Conservation (phyloP, 2,888 invertebrate genomes). For the Xestoiulus laeticollis region DNA sequence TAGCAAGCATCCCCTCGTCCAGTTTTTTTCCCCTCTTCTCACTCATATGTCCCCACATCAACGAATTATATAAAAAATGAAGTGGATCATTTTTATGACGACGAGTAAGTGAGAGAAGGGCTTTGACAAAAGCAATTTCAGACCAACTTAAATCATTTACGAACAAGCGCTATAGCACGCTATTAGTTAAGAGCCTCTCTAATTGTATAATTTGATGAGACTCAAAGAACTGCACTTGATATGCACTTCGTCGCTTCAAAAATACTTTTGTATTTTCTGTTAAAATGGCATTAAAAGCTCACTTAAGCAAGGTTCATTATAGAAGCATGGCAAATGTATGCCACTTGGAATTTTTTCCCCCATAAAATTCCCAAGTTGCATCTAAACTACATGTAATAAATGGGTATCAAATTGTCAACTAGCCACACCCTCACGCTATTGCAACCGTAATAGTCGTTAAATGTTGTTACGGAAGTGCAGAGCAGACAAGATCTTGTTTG, state of each 20-base stretch:
- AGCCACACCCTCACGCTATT: too few relatives aligned
- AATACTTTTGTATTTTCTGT: background rate
- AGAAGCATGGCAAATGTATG: too few relatives aligned
- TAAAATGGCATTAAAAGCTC: slow-evolving; percentile 12
- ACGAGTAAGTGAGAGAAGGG: background rate
- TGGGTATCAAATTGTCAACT: too few relatives aligned
- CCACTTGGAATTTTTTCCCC: too few relatives aligned
- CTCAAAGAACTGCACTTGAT: background rate
- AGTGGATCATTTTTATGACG: slow-evolving; percentile 37
- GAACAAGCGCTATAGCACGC: background rate
- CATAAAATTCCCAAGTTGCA: too few relatives aligned
- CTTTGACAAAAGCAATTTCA: slow-evolving; percentile 10
- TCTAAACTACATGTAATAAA: too few relatives aligned
- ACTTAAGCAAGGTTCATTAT: background rate
- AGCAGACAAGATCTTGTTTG: too few relatives aligned
- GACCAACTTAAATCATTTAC: background rate
- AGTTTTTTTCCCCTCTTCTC: background rate
- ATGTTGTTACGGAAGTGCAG: too few relatives aligned
- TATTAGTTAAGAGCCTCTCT: slow-evolving; percentile 23
- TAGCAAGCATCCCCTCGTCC: background rate
- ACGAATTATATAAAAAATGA: background rate
- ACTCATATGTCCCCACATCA: background rate
- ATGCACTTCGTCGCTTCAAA: background rate
- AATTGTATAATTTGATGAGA: slow-evolving; percentile 13
- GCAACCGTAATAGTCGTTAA: too few relatives aligned